These are phyloP conservation scores for Linnaemya vulpina DNA, from an alignment of 2,888 invertebrate genomes.

Conservation along the genomic window DNA sequence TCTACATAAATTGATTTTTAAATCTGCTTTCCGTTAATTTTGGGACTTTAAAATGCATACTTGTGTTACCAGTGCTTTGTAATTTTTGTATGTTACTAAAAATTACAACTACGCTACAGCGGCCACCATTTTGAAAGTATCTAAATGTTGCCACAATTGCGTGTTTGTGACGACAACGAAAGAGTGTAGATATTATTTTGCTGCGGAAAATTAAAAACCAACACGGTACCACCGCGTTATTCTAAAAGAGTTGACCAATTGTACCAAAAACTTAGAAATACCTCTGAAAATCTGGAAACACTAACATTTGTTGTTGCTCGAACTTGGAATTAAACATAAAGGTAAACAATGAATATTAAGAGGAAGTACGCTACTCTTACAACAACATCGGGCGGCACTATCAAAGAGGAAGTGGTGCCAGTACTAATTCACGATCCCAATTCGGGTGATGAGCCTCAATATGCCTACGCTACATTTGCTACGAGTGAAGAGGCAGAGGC, in stretches of 20 bases:
- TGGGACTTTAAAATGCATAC: constrained; percentile 55
- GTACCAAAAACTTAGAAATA: constrained; percentile 60
- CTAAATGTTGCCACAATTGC: constrained; percentile 80
- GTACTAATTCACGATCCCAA: constrained; percentile 78
- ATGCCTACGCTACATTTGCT: constrained; percentile 80
- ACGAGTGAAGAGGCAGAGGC: constrained; percentile 78
- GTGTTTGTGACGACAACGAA: constrained; percentile 66
- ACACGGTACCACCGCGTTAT: constrained; percentile 69
- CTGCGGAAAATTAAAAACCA: constrained; percentile 65
- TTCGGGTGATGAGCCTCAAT: constrained; percentile 76
- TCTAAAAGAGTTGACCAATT: constrained; percentile 74
- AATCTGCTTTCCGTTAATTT: not conserved
- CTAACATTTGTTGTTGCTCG: constrained; percentile 55
- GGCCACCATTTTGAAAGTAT: constrained; percentile 77
- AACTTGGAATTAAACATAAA: constrained; percentile 57
- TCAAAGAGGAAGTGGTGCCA: constrained; percentile 79
- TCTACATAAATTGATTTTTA: not conserved
- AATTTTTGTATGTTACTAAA: not conserved
- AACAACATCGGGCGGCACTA: constrained; percentile 66
- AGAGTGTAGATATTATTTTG: constrained; percentile 61
- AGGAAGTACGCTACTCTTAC: constrained; percentile 77
- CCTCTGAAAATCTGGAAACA: constrained; percentile 68
- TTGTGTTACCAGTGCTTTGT: constrained; percentile 49
- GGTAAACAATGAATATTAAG: constrained; percentile 78
- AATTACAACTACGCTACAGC: constrained; percentile 66